Evolutionary conservation across 2,113 vertebrate species (phyloP).

Genomic region (Holacanthus passer): DNA sequence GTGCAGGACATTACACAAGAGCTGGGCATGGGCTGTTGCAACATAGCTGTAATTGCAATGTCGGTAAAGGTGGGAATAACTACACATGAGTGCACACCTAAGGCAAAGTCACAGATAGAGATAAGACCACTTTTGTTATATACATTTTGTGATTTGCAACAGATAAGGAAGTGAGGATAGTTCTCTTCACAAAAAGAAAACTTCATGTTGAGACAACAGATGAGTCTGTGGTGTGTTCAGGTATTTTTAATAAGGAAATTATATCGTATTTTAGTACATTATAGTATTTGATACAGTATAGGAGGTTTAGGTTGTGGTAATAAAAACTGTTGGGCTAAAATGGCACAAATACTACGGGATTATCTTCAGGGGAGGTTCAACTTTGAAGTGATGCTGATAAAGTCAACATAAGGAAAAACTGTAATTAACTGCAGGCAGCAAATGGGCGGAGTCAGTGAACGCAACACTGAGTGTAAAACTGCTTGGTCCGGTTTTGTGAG

Average conservation of each 20-base stretch:
- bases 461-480: background rate
- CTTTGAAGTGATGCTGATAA: background rate
- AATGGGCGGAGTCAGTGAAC: conserved; percentile 66
- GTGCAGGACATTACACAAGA: background rate
- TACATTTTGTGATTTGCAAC: background rate
- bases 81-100: background rate
- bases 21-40: background rate
- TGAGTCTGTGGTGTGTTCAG: conserved; percentile 1
- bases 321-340: no score
- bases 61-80: background rate
- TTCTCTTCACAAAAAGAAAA: conserved; percentile 22
- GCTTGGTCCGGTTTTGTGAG: background rate
- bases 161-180: background rate
- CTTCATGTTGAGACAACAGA: conserved; percentile 56
- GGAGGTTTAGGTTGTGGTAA: no score
- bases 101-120: conserved; percentile 8
- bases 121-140: background rate
- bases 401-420: conserved; percentile 32
- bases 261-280: background rate
- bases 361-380: background rate
- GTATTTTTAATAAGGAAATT: background rate
- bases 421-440: background rate
- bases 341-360: background rate
- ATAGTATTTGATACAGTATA: no score
- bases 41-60: background rate